Base-by-base conservation (phyloP, 2,888 invertebrate genomes). In the Patella ulyssiponensis region DNA sequence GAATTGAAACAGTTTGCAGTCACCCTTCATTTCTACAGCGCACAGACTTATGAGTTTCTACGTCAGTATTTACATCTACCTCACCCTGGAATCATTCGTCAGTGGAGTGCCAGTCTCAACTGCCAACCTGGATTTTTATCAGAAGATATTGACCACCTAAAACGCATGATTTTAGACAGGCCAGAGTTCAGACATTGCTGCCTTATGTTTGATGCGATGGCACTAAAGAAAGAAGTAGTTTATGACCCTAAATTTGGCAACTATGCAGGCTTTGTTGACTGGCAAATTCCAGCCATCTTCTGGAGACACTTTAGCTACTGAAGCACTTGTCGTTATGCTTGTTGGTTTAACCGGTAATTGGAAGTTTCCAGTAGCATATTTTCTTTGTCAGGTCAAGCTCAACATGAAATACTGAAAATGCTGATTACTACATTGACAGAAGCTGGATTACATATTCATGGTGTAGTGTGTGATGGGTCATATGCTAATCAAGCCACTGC, bases 361-460 rank as follows among this genome's bases (percentile, higher is more conserved):
- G 74, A 74, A 74, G 64, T 27, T 44, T 27, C 74, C 74, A 7
- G 27, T 74, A 33, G 74, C 74, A 11, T 58, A 74, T 51, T 74
- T 58, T 33, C 5, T 74, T 11, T 58, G 58, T 11, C 15, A 12
- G 64, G 64, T 1, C 5, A 23, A 17, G 17, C 12, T 15, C 69
- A 58, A 15, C 15, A 44, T 14, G n/a, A 53, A 27, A 58, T 12
- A 15, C n/a, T n/a, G n/a, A n/a, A n/a, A n/a, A n/a, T n/a, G n/a
- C 64, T 51, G 1, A 33, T 54, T 7, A 53, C 64, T 9, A 74
- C 23, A 27, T 17, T 64, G 33, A 64, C 74, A 27, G 74, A 74
- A n/a, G 11, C 54, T 56, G 64, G 74, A 3, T 33, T 74, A 15
- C 15, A 58, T 3, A 64, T 74, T 17, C 56, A 56, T n/a, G n/a